Evolutionary conservation across 2,888 invertebrate genomes (phyloP), one percentile per base, ranked within the genome.

Genomic region (Caenorhabditis becei): DNA sequence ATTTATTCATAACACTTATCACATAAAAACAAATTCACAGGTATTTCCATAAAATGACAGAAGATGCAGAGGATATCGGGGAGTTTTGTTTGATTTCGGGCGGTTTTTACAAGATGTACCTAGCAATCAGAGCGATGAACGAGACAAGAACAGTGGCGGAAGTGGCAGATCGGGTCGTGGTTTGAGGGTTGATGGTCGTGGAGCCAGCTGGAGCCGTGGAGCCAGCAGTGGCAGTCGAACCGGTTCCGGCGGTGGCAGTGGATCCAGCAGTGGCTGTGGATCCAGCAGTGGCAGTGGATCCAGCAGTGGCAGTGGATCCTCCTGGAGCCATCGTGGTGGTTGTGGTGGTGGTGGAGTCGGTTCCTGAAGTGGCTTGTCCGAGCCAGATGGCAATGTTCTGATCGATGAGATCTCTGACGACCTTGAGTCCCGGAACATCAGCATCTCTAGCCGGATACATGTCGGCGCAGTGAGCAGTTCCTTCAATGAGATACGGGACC

Each of bases 401-500:
- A 26, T 75, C 75, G 28, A 81, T 67, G 18, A 71, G 51, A 32
- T 75, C 67, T 2, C 80, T 59, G 23, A 77, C 80, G 23, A 75
- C 44, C 26, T 65, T 71, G 8, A 82, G 67, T 14, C 62, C 82
- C 2, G 78, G 74, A 54, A 78, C 77, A 32, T 85, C 85, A 5
- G 78, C 59, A 7, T 62, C 77, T 53, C 83, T 62, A 0, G 80
- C 80, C 44, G 82, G 85, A 77, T 87, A 87, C 87, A 86, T 86
- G 56, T 86, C 86, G 11, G 85, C 87, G 69, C 87, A 87, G 62
- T 87, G 86, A 41, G 87, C 85, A 58, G 86, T 86, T 74, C 86
- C 82, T 24, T 82, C 23, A 23, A 82, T 82, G 1, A 82, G 26
- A 37, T 71, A 75, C 14, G 72, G 35, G 0, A 80, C 80, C 24